Percentiles rank a stretch among this genome's conserved stretches.
phyloP scores from a whole-genome alignment of 2,888 invertebrate genomes.

The Eucriotettix oculatus region DNA sequence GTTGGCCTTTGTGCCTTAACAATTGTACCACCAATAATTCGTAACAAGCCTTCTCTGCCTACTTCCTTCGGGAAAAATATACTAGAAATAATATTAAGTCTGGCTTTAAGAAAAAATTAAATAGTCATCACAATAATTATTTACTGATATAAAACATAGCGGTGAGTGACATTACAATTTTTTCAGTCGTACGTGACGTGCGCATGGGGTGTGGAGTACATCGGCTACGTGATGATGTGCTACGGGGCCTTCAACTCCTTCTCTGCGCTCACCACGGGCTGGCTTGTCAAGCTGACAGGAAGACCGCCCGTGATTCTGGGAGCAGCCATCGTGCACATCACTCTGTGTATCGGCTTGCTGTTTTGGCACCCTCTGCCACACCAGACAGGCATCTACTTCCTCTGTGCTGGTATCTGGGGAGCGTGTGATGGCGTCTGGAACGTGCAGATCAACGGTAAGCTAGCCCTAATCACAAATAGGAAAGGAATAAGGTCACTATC shows the following conservation, averaged over 20 bases:
- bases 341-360: constrained; percentile 22
- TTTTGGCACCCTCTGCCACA: constrained; percentile 26
- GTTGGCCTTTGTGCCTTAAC: too few species aligned
- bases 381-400: constrained; percentile 25
- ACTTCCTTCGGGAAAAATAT: too few species aligned
- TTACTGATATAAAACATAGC: too few species aligned
- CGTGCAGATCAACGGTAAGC: constrained; percentile 45
- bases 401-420: constrained; percentile 43
- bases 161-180: too few species aligned
- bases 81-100: too few species aligned
- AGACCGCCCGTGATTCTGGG: constrained; percentile 27
- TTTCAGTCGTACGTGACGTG: constrained; percentile 40
- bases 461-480: background rate
- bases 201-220: constrained; percentile 41
- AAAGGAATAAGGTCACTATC: too few species aligned
- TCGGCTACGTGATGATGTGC: constrained; percentile 52
- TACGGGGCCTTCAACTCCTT: constrained; percentile 44
- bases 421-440: constrained; percentile 46
- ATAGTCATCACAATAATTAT: too few species aligned
- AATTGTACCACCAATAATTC: too few species aligned
- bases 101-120: too few species aligned
- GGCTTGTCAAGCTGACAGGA: constrained; percentile 28
- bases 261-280: constrained; percentile 36
- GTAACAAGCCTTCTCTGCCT: too few species aligned
- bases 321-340: constrained; percentile 29